Evolutionary conservation across 2,888 invertebrate genomes (phyloP).

Genomic region (Dermolepida albohirtum): DNA sequence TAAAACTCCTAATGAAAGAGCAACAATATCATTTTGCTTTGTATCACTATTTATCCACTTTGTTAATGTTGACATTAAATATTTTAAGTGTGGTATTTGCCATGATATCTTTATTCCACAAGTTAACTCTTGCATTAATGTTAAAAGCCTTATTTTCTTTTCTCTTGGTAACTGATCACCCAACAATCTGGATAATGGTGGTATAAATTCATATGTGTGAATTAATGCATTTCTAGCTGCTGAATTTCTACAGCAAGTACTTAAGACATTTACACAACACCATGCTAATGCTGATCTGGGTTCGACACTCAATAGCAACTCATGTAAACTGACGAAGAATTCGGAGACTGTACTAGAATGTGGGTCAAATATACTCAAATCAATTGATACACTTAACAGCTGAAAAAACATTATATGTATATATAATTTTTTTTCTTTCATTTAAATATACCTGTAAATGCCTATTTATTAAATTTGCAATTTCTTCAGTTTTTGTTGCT

Average conservation of each 20-base stretch:
- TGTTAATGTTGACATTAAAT: conserved; percentile 75
- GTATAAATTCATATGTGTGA: conserved; percentile 78
- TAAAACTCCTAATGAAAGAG: conserved; percentile 75
- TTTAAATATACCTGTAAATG: conserved; percentile 59
- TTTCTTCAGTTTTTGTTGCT: conserved; percentile 68
- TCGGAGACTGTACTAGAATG: conserved; percentile 73
- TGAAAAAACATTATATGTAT: conserved; percentile 59
- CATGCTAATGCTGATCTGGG: conserved; percentile 72
- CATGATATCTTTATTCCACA: conserved; percentile 83
- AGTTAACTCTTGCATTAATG: conserved; percentile 79
- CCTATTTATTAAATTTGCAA: conserved; percentile 68
- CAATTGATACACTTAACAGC: conserved; percentile 74
- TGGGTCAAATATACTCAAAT: conserved; percentile 76
- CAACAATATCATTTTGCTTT: conserved; percentile 57
- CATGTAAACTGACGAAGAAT: conserved; percentile 76
- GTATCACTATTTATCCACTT: conserved; percentile 73
- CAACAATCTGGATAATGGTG: conserved; percentile 72
- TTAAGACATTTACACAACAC: conserved; percentile 75
- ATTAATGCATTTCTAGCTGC: conserved; percentile 73
- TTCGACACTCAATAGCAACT: conserved; percentile 71
- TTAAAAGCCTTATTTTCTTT: conserved; percentile 73
- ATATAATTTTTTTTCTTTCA: not conserved
- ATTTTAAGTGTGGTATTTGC: conserved; percentile 81
- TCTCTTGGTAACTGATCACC: conserved; percentile 72
- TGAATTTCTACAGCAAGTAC: conserved; percentile 73